phyloP scores from a whole-genome alignment of 2,113 vertebrate genomes.

The Recurvirostra avosetta region DNA sequence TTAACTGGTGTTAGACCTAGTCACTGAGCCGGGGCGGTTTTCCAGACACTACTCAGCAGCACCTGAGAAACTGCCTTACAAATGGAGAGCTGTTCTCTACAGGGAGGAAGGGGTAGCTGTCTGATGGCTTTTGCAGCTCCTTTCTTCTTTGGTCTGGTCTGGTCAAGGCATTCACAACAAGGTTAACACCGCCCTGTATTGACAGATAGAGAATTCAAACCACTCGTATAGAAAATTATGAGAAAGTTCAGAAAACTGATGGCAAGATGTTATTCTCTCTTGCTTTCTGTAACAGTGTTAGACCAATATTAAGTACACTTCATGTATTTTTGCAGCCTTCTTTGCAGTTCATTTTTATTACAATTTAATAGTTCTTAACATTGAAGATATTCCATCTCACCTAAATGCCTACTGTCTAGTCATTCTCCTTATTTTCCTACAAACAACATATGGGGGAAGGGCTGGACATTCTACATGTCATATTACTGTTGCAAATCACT shows the following conservation, averaged over 20 bases:
- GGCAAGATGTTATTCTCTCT: background rate
- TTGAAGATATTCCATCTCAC: background rate
- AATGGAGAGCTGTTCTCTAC: background rate
- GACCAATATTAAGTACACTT: background rate
- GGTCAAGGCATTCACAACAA: background rate
- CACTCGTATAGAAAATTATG: background rate
- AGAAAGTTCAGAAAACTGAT: background rate
- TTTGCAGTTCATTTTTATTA: background rate
- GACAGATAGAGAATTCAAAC: background rate
- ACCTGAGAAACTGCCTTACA: background rate
- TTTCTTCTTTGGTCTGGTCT: background rate
- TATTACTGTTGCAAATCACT: background rate
- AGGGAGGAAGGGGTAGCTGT: background rate
- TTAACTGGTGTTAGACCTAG: background rate
- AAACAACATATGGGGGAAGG: background rate
- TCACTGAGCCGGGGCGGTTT: background rate
- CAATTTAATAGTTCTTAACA: background rate
- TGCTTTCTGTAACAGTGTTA: background rate
- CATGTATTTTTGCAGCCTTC: background rate
- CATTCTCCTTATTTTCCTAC: background rate
- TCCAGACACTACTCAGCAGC: background rate
- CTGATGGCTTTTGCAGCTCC: background rate
- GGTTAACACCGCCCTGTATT: background rate
- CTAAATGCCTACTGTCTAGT: background rate
- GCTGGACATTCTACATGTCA: background rate